A percentile compares a stretch with the other conserved stretches of the same genome.
Evolutionary conservation across 92 coral and sea anemone species (phyloP).

Genomic region (Desmophyllum pertusum): DNA sequence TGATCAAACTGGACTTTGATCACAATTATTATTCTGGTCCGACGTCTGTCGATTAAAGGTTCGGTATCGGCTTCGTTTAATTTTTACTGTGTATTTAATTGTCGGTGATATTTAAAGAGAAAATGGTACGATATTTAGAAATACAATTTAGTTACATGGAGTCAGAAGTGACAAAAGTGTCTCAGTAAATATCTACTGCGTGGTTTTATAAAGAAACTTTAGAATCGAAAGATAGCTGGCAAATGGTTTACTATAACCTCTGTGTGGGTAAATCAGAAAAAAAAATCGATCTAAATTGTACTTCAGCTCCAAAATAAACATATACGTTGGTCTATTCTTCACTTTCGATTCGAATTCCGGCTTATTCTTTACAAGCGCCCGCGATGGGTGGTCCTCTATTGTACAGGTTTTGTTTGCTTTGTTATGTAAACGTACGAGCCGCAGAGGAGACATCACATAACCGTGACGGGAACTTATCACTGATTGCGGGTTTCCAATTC

Average conservation of each 20-base stretch:
- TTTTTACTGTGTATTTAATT: neutral
- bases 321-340: neutral
- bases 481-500: neutral
- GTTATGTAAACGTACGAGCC: slow-evolving; percentile 9
- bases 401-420: slow-evolving; percentile 4
- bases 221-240: neutral
- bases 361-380: slow-evolving; percentile 17
- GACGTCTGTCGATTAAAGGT: neutral
- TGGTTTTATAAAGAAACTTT: neutral
- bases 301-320: neutral
- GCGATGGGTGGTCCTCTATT: slow-evolving; percentile 15
- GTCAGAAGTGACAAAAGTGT: too few species aligned
- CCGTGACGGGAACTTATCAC: slow-evolving; percentile 8
- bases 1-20: neutral
- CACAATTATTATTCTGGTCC: neutral
- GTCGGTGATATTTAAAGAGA: neutral
- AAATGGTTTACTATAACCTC: neutral
- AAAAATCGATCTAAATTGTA: neutral
- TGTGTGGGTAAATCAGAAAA: neutral
- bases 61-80: neutral
- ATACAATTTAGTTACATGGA: neutral
- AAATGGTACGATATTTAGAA: neutral
- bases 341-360: too few species aligned
- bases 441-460: neutral
- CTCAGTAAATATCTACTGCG: neutral